Conservation (phyloP, 2,797 vertebrate genomes). For the Poeciliopsis infans region DNA sequence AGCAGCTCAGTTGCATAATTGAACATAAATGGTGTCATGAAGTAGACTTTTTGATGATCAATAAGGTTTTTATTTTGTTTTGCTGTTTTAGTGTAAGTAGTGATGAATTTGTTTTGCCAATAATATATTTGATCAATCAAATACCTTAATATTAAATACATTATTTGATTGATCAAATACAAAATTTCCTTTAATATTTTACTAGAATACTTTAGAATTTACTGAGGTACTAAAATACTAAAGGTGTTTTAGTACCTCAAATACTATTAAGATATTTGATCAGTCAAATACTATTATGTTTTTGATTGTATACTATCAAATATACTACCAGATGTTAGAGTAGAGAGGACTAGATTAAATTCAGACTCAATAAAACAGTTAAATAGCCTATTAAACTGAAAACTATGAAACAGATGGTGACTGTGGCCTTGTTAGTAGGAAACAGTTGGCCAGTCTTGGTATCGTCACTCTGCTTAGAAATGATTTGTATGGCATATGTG, state of each 20-base stretch:
- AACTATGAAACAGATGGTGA: not conserved
- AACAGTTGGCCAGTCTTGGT: not conserved
- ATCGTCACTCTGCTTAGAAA: not conserved
- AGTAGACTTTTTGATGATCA: not conserved
- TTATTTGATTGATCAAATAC: too few species aligned
- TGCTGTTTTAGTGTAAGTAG: not conserved
- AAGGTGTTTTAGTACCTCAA: too few species aligned
- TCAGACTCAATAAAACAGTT: not conserved
- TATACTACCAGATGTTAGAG: too few species aligned
- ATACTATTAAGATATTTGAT: too few species aligned
- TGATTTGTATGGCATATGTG: not conserved
- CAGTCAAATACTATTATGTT: too few species aligned
- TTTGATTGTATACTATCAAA: too few species aligned
- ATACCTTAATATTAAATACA: too few species aligned
- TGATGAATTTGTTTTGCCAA: not conserved
- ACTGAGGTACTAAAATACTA: too few species aligned
- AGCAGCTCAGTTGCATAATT: not conserved
- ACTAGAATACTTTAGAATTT: too few species aligned
- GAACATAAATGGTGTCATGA: not conserved
- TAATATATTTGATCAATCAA: not conserved
- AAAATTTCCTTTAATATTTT: too few species aligned
- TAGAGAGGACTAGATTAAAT: not conserved
- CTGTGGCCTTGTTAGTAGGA: not conserved
- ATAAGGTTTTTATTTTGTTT: not conserved
- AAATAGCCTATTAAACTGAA: not conserved